Conservation (phyloP, 2,113 vertebrate species). For the Ictalurus punctatus region DNA sequence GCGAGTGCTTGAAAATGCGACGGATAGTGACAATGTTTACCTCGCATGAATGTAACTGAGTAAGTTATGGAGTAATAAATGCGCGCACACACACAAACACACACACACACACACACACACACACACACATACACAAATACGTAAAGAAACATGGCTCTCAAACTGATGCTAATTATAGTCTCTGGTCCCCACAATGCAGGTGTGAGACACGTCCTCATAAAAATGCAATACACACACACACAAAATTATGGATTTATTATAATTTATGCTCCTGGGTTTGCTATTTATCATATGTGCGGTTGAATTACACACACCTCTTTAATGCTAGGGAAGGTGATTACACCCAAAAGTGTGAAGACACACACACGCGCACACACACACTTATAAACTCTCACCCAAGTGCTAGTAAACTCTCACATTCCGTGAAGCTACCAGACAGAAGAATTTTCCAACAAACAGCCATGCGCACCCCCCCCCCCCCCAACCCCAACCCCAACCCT, state of each 20-base stretch:
- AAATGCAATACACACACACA: neutral
- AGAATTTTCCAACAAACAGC: slow-evolving; percentile 53
- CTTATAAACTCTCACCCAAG: slow-evolving; percentile 1
- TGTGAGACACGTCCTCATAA: neutral
- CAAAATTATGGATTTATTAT: neutral
- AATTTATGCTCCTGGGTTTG: neutral
- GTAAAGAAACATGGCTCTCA: neutral
- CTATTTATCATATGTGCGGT: neutral
- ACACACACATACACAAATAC: neutral
- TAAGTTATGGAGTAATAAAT: neutral
- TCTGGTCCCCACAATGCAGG: slow-evolving; percentile 14
- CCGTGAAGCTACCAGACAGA: slow-evolving; percentile 47
- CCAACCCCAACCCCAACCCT: slow-evolving; percentile 23
- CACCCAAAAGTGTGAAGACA: neutral
- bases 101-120: neutral
- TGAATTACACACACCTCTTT: slow-evolving; percentile 16
- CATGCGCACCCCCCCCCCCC: slow-evolving; percentile 9
- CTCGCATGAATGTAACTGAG: no score
- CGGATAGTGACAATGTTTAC: no score
- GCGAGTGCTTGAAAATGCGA: no score
- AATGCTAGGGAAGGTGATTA: slow-evolving; percentile 1
- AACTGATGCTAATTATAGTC: neutral
- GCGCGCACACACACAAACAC: neutral
- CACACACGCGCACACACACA: slow-evolving; percentile 35
- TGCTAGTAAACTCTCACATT: slow-evolving; percentile 48